A percentile compares a stretch with the other conserved stretches of the same genome.
phyloP scores from a whole-genome alignment of 2,888 invertebrate genomes.

The Xestoiulus laeticollis region DNA sequence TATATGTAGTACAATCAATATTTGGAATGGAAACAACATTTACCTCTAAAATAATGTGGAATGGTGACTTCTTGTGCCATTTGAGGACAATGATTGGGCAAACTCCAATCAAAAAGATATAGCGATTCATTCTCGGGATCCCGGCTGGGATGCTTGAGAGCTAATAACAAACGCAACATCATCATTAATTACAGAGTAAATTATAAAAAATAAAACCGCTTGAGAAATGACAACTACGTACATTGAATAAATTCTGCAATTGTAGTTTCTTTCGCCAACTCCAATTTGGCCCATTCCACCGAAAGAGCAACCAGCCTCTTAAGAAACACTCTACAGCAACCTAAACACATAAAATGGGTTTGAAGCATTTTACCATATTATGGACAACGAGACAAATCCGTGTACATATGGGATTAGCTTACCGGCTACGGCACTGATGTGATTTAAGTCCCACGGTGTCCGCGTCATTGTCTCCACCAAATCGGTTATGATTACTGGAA shows the following conservation, averaged over 20 bases:
- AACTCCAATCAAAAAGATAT: constrained; percentile 63
- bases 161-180: background rate
- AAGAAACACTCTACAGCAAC: constrained; percentile 45
- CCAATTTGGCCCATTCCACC: constrained; percentile 53
- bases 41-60: constrained; percentile 62
- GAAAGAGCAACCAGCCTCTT: constrained; percentile 47
- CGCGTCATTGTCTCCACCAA: constrained; percentile 51
- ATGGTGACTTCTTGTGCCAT: constrained; percentile 60
- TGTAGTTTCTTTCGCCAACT: constrained; percentile 48
- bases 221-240: background rate
- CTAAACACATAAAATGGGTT: background rate
- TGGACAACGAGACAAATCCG: too few relatives aligned
- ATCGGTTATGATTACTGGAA: constrained; percentile 53
- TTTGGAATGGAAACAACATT: background rate
- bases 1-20: background rate
- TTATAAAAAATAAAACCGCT: background rate
- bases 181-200: background rate
- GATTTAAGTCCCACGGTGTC: constrained; percentile 53
- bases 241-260: constrained; percentile 51
- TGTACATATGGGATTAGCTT: background rate
- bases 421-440: constrained; percentile 52
- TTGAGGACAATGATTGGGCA: constrained; percentile 61
- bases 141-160: constrained; percentile 49
- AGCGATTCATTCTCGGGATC: constrained; percentile 48
- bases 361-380: too few relatives aligned